Percentiles rank a stretch among this genome's conserved stretches.
These are phyloP conservation scores for Dinothrombium tinctorium DNA, from an alignment of 1,140 invertebrate genomes.

Conservation along the genomic window DNA sequence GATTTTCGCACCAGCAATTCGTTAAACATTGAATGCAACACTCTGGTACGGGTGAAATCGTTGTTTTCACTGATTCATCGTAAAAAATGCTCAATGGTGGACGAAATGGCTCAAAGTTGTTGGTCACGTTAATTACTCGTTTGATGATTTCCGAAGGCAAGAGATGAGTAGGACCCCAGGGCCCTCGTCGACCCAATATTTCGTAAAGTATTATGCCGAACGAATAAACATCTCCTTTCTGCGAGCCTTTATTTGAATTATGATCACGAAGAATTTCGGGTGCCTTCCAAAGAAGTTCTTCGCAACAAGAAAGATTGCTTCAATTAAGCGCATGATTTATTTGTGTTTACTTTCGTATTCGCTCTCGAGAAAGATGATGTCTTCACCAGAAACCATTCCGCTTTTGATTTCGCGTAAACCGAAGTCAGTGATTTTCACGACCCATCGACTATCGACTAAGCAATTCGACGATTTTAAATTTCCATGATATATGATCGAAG, in stretches of 20 bases:
- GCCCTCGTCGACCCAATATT: conserved; percentile 36
- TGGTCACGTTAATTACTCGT: conserved; percentile 7
- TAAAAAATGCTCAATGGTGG: conserved; percentile 70
- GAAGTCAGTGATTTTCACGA: conserved; percentile 79
- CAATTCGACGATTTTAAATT: conserved; percentile 88
- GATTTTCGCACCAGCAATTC: conserved; percentile 51
- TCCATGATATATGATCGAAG: conserved; percentile 62
- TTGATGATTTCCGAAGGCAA: conserved; percentile 15
- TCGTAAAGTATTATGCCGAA: conserved; percentile 45
- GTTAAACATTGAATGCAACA: conserved; percentile 40
- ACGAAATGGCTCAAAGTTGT: conserved; percentile 38
- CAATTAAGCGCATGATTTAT: background rate
- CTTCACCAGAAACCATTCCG: conserved; percentile 38
- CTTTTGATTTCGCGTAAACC: conserved; percentile 43
- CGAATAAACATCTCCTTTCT: conserved; percentile 29
- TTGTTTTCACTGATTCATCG: conserved; percentile 33
- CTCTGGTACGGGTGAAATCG: conserved; percentile 40
- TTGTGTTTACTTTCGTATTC: background rate
- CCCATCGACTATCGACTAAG: conserved; percentile 79
- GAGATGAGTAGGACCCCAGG: conserved; percentile 34
- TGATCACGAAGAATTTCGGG: conserved; percentile 54
- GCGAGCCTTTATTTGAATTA: conserved; percentile 23
- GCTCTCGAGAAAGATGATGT: background rate
- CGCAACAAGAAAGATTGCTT: background rate
- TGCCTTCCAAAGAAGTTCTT: conserved; percentile 69